Conservation (phyloP, 2,113 vertebrate species). For the Triplophysa tibetana region DNA sequence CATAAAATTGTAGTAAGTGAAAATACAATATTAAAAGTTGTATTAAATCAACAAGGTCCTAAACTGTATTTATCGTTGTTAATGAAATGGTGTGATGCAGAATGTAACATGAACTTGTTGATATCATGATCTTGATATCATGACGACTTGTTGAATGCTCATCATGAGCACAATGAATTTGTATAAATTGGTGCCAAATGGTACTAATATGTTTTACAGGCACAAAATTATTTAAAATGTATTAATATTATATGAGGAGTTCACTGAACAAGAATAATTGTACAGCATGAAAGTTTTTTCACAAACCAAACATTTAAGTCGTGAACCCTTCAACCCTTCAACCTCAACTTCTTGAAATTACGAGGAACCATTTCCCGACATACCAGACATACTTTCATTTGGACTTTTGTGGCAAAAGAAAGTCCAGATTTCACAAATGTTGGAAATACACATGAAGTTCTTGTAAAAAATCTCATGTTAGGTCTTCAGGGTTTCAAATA, state of each 20-base stretch:
- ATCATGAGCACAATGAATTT: too few relatives aligned
- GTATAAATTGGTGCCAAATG: too few relatives aligned
- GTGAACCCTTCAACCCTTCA: background rate
- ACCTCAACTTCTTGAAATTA: background rate
- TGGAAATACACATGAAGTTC: background rate
- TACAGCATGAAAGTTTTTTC: too few relatives aligned
- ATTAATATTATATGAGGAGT: too few relatives aligned
- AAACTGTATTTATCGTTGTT: background rate
- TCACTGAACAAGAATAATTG: too few relatives aligned
- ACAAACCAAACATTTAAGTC: background rate
- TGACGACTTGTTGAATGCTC: too few relatives aligned
- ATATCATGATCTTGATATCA: background rate
- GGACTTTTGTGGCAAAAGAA: background rate
- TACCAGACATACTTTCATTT: background rate
- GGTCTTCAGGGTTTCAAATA: background rate
- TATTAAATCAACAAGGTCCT: too few relatives aligned
- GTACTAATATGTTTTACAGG: too few relatives aligned
- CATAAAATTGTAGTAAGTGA: too few relatives aligned
- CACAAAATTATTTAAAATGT: too few relatives aligned
- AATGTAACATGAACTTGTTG: background rate
- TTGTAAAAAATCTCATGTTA: background rate
- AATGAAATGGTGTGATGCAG: too few relatives aligned
- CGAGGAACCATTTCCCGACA: constrained; percentile 17
- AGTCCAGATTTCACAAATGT: constrained; percentile 19
- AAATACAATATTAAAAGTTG: too few relatives aligned